Base-by-base conservation (phyloP, 2,797 vertebrate genomes). In the Gallinago stenura region DNA sequence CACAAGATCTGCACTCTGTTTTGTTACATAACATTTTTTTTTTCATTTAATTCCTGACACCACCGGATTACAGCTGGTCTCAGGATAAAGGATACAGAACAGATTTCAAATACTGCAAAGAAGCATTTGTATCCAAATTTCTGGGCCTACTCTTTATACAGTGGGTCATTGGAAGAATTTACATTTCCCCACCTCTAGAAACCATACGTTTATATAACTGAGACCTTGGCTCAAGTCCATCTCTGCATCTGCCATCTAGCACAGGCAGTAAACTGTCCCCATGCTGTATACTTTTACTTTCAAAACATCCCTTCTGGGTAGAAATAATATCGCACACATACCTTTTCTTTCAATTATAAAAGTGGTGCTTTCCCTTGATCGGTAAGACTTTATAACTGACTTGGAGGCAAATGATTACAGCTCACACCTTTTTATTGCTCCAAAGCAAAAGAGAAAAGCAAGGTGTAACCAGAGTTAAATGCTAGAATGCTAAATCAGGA, bases 351-450 rank as follows among this genome's bases (percentile, higher is more conserved):
- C 39, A 78, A 15, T 76, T 77, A 83, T 69, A 85, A 93, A 96
- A 87, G 73, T 73, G 35, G 18, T 51, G 12, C 82, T 96, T 96
- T 93, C 80, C 89, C 87, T 89, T 97, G 79, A 95, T 93, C 12
- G 25, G 33, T 96, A 96, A 91, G 45, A 78, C 68, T 93, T 94
- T 95, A 92, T 93, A 90, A 97, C 84, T 94, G 54, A 93, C 95
- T 94, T 81, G 54, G 73, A 97, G 66, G 93, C n/a, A 97, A 96
- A 96, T 91, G 24, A 95, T 95, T 96, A 93, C 35, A 96, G 62
- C 48, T 94, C 39, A 89, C 46, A 94, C 30, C 33, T 43, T 70
- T 96, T 95, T 80, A 83, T 77, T 92, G 58, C 71, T 93, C 86
- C 83, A 92, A 95, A 95, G 68, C 58, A 96, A 87, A 89, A 91